Percentiles rank a stretch among this genome's conserved stretches.
phyloP scores from a whole-genome alignment of 2,113 vertebrate species.

The Bufo gargarizans region DNA sequence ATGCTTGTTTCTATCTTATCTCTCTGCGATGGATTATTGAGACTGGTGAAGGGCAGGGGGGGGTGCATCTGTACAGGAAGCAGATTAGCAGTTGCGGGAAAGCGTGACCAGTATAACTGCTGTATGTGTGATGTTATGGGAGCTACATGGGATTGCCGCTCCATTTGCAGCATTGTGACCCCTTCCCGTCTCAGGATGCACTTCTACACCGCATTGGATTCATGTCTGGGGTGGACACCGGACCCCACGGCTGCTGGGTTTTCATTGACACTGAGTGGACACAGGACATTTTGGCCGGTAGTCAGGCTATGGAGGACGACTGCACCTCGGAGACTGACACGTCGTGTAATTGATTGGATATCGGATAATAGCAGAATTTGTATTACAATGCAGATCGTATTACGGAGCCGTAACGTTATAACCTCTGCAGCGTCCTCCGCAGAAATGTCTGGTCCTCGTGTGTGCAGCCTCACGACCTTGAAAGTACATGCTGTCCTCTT shows the following conservation, averaged over 20 bases:
- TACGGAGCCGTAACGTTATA: background rate
- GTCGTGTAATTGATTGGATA: slow-evolving; percentile 18
- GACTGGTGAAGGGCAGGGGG: background rate
- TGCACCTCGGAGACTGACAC: background rate
- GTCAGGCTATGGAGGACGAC: background rate
- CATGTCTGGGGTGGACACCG: background rate
- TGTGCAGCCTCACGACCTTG: background rate
- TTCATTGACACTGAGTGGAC: slow-evolving; percentile 20
- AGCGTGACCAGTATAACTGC: background rate
- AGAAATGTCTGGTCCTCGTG: background rate
- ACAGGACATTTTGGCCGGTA: slow-evolving; percentile 21
- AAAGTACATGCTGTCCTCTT: background rate
- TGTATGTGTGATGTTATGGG: background rate
- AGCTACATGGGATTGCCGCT: slow-evolving; percentile 39
- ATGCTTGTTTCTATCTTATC: background rate
- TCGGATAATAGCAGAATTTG: slow-evolving; percentile 14
- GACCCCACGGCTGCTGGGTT: background rate
- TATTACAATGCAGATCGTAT: background rate
- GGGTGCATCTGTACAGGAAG: background rate
- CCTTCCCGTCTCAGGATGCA: background rate
- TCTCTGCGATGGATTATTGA: slow-evolving; percentile 8
- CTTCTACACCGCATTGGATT: background rate
- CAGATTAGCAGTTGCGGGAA: slow-evolving; percentile 10
- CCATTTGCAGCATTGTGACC: slow-evolving; percentile 34
- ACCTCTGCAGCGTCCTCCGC: background rate